Base-by-base conservation (phyloP, 1,140 invertebrate species). In the Drosophila orena region DNA sequence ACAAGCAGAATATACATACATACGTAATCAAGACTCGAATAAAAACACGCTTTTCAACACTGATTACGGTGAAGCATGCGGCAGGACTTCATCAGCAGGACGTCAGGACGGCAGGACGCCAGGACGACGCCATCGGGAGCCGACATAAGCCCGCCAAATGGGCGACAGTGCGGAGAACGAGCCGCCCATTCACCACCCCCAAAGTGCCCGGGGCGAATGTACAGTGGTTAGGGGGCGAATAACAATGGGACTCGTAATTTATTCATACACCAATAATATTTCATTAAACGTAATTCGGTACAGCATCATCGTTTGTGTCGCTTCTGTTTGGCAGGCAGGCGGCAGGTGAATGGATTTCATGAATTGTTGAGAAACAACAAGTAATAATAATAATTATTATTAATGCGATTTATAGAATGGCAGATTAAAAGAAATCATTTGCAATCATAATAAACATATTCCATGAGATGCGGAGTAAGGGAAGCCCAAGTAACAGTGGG, bases 1-100 rank as follows among this genome's bases (percentile, higher is more conserved):
- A 62, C 52, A 59, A 54, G 64, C 46, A 22, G 57, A 42, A 57
- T 22, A 57, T 62, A 72, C 44, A 52, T 62, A 66, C 44, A 52
- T 54, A 66, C 59, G 52, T 57, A 50, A 46, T 65, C 61, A 58
- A 55, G 38, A 55, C 50, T 34, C 60, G 55, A 60, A 85, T 59
- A 86, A 68, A 72, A 81, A 72, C 64, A 79, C 66, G 75, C 65
- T 81, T 81, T 70, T 60, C 69, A 46, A 65, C 79, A 88, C 83
- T 88, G 83, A 86, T 85, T 85, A 80, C 81, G 58, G 62, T 58
- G 47, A 53, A 64, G 77, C 47, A 70, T 69, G 73, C 54, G 69
- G 71, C 61, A 75, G 61, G 59, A 81, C 73, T 81, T 86, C 69
- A 81, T 81, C 73, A 84, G 53, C 60, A 56, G 64, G 8, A 30